Evolutionary conservation across 2,888 invertebrate species (phyloP), one percentile per base, ranked within the genome.

Genomic region (Scaptomyza flava): DNA sequence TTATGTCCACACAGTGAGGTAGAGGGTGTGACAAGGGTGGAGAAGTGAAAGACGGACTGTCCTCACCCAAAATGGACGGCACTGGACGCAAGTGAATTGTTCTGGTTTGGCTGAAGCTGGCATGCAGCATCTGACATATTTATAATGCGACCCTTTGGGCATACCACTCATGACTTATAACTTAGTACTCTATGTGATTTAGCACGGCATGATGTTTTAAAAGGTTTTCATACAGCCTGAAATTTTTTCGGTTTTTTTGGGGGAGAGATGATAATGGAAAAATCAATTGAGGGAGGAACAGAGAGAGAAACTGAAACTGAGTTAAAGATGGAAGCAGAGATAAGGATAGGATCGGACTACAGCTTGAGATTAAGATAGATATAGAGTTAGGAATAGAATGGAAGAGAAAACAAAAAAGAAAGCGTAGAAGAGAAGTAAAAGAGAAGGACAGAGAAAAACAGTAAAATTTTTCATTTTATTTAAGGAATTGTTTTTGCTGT

Each of bases 61-160:
- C 47, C 17, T 6, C 31, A 7, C 14, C 12, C 12, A 31, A 27
- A 33, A 17, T 17, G 33, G 6, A 33, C 36, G 34, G 36, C 48
- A 36, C 36, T 65, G 57, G 38, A 46, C 38, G 11, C 2, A n/a
- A 59, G 12, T 52, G 41, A 20, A 31, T 20, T 20, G 36, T 48
- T 8, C 20, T 53, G 48, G 43, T 23, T 30, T 27, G 9, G 41
- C 43, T 64, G 47, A 20, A 38, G 52, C 30, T 64, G 56, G 33
- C 47, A 52, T 57, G 51, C 70, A 57, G 63, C 38, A 38, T 30
- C 67, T 46, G 72, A 52, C 64, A 64, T 69, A 41, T 70, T 69
- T 64, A 69, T 53, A 70, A 70, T 52, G 54, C 20, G 9, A 17
- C 41, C 14, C 36, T 30, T n/a, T 23, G 50, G 33, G 54, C 20